Conservation (phyloP, 1,140 invertebrate genomes). For the Micrasema minimum region DNA sequence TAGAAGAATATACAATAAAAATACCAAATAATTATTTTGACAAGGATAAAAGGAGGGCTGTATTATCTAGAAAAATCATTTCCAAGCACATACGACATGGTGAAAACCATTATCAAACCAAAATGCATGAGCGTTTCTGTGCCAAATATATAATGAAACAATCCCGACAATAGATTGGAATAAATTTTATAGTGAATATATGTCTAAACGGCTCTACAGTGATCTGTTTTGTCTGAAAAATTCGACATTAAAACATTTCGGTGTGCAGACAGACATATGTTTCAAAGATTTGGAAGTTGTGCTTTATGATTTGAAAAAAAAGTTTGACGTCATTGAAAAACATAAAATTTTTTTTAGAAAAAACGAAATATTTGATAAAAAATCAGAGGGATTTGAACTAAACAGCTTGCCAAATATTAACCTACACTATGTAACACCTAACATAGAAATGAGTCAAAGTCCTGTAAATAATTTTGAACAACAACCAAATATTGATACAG, state of each 20-base stretch:
- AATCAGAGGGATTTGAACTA: not conserved
- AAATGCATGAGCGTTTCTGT: not conserved
- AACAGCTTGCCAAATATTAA: not conserved
- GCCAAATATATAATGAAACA: not conserved
- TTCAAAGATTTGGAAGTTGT: constrained; percentile 31
- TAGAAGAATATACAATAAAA: constrained; percentile 28
- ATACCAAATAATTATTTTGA: constrained; percentile 10
- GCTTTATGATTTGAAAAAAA: constrained; percentile 19
- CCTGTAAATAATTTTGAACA: too few species aligned
- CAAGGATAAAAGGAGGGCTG: not conserved
- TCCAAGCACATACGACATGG: constrained; percentile 25
- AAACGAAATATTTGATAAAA: too few species aligned
- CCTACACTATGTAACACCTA: too few species aligned
- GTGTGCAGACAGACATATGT: constrained; percentile 32
- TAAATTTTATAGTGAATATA: not conserved
- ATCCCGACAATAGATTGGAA: constrained; percentile 1
- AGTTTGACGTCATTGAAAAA: constrained; percentile 16
- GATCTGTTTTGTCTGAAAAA: constrained; percentile 13
- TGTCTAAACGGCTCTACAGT: not conserved
- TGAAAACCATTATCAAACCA: constrained; percentile 36
- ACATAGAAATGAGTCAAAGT: too few species aligned
- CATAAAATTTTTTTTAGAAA: not conserved
- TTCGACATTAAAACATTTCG: constrained; percentile 9
- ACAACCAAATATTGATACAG: too few species aligned
- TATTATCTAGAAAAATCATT: constrained; percentile 5